phyloP scores from a whole-genome alignment of 2,888 invertebrate species.

The Piscicola geometra region DNA sequence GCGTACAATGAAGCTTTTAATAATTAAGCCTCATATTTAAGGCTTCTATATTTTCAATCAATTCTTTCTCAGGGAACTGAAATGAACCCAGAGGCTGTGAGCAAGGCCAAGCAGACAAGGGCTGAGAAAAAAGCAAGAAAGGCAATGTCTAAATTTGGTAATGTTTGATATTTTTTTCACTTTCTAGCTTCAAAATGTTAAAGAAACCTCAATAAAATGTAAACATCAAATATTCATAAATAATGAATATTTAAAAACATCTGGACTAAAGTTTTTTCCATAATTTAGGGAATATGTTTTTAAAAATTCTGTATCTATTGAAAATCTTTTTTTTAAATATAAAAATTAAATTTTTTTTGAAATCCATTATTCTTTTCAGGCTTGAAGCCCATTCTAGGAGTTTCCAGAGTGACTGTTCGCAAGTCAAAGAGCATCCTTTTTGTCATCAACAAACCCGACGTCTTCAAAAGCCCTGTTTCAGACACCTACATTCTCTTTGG shows the following conservation, averaged over 20 bases:
- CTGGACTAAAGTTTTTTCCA: no score
- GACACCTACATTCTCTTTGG: constrained; percentile 99
- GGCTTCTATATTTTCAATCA: constrained; percentile 6
- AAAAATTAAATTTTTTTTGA: constrained; percentile 4
- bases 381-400: constrained; percentile 72
- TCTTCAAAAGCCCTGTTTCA: constrained; percentile 72
- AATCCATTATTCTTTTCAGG: constrained; percentile 46
- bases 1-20: not conserved
- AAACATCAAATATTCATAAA: not conserved
- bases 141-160: constrained; percentile 77
- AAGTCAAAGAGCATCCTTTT: constrained; percentile 98
- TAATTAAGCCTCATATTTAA: constrained; percentile 10
- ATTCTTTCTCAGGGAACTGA: constrained; percentile 40
- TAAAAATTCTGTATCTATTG: not conserved
- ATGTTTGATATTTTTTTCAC: not conserved
- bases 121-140: constrained; percentile 98
- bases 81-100: constrained; percentile 56
- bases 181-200: not conserved
- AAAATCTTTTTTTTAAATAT: not conserved
- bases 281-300: not conserved
- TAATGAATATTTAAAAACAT: not conserved
- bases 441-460: constrained; percentile 97
- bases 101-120: constrained; percentile 76
- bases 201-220: not conserved
- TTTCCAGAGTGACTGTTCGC: constrained; percentile 92